Conservation (phyloP, 2,888 invertebrate genomes). For the Hofmannophila pseudospretella region DNA sequence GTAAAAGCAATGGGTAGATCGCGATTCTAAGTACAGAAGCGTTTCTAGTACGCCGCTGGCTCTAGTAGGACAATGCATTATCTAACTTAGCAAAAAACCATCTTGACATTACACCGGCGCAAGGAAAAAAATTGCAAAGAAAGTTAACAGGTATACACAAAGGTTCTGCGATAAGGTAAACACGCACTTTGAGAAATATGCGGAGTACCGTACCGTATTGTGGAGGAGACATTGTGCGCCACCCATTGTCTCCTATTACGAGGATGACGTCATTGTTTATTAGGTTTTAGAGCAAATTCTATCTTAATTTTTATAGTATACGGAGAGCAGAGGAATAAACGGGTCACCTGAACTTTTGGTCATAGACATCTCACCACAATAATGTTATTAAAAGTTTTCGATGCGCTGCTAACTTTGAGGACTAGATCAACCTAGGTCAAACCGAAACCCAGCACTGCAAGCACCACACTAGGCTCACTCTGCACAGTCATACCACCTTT, state of each 20-base stretch:
- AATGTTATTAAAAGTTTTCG: no score
- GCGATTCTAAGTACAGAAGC: conserved; percentile 48
- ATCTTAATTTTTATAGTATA: no score
- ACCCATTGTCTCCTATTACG: conserved; percentile 27
- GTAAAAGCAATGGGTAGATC: conserved; percentile 25
- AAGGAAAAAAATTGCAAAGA: conserved; percentile 51
- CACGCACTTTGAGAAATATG: conserved; percentile 48
- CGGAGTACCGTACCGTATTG: conserved; percentile 47
- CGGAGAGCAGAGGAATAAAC: no score
- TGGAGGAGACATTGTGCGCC: conserved; percentile 26
- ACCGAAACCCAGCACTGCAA: no score
- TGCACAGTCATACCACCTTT: no score
- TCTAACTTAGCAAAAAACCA: conserved; percentile 51
- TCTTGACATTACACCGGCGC: conserved; percentile 45
- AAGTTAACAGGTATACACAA: conserved; percentile 62
- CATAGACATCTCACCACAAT: no score
- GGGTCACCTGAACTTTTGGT: no score
- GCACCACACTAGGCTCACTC: no score
- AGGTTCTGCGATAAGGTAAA: conserved; percentile 47
- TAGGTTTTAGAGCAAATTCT: no score
- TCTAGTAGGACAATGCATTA: conserved; percentile 56
- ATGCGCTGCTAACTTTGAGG: no score
- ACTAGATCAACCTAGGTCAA: no score
- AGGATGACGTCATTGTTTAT: conserved; percentile 13
- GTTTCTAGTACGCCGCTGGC: conserved; percentile 50